Percentiles rank a stretch among this genome's conserved stretches.
phyloP scores from a whole-genome alignment of 2,113 vertebrate genomes.

The Antechinus flavipes region DNA sequence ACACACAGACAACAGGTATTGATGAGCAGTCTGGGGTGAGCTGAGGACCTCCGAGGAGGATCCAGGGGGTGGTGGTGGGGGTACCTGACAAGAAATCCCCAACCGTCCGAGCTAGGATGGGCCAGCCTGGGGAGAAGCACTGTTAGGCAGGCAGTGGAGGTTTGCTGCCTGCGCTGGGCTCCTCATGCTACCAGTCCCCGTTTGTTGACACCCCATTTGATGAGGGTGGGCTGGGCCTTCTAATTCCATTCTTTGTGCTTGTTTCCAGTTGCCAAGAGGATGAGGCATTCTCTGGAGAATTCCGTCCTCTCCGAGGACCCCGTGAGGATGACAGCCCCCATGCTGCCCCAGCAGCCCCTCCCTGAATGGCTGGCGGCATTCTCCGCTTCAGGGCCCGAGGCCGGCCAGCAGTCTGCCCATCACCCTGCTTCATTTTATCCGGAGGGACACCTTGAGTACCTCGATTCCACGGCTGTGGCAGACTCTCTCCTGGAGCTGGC shows the following conservation, averaged over 20 bases:
- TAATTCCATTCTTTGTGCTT: background rate
- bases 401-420: constrained; percentile 66
- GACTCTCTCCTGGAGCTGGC: constrained; percentile 69
- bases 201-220: background rate
- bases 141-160: too few relatives aligned
- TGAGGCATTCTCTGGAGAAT: constrained; percentile 54
- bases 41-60: background rate
- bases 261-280: constrained; percentile 56
- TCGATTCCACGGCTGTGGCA: constrained; percentile 67
- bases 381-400: constrained; percentile 57
- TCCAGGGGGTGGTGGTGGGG: too few relatives aligned
- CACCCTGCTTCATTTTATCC: constrained; percentile 64
- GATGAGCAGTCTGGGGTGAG: background rate
- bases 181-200: background rate
- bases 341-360: constrained; percentile 68
- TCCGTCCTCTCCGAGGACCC: constrained; percentile 71
- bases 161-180: background rate
- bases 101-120: background rate
- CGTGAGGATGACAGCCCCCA: constrained; percentile 66
- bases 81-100: background rate
- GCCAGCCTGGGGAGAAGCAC: background rate
- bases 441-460: constrained; percentile 64
- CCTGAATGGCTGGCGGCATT: constrained; percentile 68
- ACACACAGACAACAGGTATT: too few relatives aligned
- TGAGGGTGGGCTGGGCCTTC: background rate